Evolutionary conservation across 2,888 invertebrate species (phyloP).

Genomic region (Corbicula japonica): DNA sequence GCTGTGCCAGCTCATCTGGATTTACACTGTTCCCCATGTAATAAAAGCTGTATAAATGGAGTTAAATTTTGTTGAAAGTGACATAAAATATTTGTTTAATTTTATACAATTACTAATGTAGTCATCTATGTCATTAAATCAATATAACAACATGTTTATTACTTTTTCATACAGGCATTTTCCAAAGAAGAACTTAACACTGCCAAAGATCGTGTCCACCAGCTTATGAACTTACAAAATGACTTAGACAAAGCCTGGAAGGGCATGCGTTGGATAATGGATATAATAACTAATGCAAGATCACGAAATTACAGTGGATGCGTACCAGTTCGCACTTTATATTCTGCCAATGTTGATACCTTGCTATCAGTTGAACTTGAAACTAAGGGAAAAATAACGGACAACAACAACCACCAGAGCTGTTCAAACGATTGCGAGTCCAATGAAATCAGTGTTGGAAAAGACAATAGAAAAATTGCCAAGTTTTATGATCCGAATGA

Average conservation of each 20-base stretch:
- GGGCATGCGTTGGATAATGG: constrained; percentile 97
- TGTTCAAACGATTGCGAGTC: constrained; percentile 69
- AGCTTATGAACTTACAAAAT: constrained; percentile 94
- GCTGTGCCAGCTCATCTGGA: too few species aligned
- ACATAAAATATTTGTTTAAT: too few species aligned
- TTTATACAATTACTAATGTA: too few species aligned
- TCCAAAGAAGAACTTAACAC: constrained; percentile 94
- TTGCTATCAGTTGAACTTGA: constrained; percentile 57
- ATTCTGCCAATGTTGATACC: constrained; percentile 45
- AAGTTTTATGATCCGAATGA: constrained; percentile 84
- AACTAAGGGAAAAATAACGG: constrained; percentile 61
- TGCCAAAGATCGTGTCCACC: constrained; percentile 94
- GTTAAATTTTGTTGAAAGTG: too few species aligned
- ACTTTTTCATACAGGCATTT: constrained; percentile 90
- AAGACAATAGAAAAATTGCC: constrained; percentile 81
- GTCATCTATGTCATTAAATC: background rate
- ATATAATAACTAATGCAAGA: constrained; percentile 96
- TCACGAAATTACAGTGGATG: constrained; percentile 89
- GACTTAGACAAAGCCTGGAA: constrained; percentile 97
- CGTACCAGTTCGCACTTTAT: constrained; percentile 84
- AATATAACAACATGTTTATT: background rate
- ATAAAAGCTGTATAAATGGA: too few species aligned
- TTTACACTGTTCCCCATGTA: too few species aligned
- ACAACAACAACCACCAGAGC: constrained; percentile 75
- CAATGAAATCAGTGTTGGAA: constrained; percentile 81